Evolutionary conservation across 2,797 vertebrate genomes (phyloP).

Genomic region (Enteromius anoplus): DNA sequence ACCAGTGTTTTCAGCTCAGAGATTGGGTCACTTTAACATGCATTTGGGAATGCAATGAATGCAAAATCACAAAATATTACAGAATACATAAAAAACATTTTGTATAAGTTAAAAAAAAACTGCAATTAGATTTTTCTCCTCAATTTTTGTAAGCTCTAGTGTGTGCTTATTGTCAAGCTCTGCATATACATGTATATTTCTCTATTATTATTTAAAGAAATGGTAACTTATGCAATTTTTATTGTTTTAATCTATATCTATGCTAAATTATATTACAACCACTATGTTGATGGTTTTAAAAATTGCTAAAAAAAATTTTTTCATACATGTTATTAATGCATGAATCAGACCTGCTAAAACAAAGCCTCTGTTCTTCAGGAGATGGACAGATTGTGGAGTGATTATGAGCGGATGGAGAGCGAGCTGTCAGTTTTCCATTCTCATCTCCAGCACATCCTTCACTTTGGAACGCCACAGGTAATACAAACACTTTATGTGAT

Average conservation of each 20-base stretch:
- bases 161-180: not conserved
- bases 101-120: too few relatives aligned
- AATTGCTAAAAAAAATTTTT: too few relatives aligned
- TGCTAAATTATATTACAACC: not conserved
- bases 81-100: not conserved
- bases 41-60: not conserved
- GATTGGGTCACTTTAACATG: not conserved
- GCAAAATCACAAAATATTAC: not conserved
- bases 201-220: not conserved
- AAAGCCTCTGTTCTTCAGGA: constrained; percentile 72
- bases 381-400: constrained; percentile 84
- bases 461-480: constrained; percentile 86
- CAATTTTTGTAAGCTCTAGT: not conserved
- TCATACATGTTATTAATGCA: not conserved
- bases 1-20: not conserved
- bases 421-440: constrained; percentile 84
- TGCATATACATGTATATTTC: not conserved
- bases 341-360: not conserved
- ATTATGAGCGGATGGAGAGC: constrained; percentile 86
- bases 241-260: too few relatives aligned
- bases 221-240: not conserved
- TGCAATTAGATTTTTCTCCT: not conserved
- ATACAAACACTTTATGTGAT: not conserved
- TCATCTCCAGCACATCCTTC: constrained; percentile 85
- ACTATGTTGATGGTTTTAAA: not conserved